Evolutionary conservation across 1,140 invertebrate genomes (phyloP).

Genomic region (Musca vetustissima): DNA sequence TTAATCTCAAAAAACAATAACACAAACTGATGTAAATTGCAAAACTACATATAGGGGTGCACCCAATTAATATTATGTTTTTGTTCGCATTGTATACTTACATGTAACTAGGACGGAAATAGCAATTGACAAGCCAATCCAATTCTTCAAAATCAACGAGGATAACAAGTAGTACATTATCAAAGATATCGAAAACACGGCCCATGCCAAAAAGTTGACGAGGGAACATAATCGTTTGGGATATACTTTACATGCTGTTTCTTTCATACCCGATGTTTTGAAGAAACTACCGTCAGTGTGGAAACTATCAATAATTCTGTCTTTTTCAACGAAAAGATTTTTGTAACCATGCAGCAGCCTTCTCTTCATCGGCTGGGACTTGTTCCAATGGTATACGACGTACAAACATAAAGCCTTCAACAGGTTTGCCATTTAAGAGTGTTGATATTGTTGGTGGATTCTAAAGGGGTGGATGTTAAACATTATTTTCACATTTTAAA

Average conservation of each 20-base stretch:
- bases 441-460: slow-evolving; percentile 77
- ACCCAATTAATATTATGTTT: no score
- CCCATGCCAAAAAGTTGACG: slow-evolving; percentile 73
- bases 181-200: slow-evolving; percentile 67
- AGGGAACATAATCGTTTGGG: slow-evolving; percentile 67
- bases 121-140: slow-evolving; percentile 70
- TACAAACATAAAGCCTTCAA: slow-evolving; percentile 77
- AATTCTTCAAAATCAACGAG: slow-evolving; percentile 71
- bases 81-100: slow-evolving; percentile 62
- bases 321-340: slow-evolving; percentile 65
- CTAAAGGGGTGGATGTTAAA: no score
- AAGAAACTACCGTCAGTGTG: slow-evolving; percentile 82
- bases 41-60: no score
- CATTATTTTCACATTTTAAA: neutral
- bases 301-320: slow-evolving; percentile 80
- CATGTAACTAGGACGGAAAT: slow-evolving; percentile 68
- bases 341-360: slow-evolving; percentile 78
- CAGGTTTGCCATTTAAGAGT: slow-evolving; percentile 75
- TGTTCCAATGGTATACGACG: slow-evolving; percentile 78
- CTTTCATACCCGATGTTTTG: slow-evolving; percentile 68
- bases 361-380: slow-evolving; percentile 78
- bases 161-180: slow-evolving; percentile 71
- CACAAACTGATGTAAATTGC: no score
- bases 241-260: slow-evolving; percentile 61
- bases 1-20: no score